phyloP scores from a whole-genome alignment of 1,140 invertebrate genomes.

The Panagrolaimus sp. region DNA sequence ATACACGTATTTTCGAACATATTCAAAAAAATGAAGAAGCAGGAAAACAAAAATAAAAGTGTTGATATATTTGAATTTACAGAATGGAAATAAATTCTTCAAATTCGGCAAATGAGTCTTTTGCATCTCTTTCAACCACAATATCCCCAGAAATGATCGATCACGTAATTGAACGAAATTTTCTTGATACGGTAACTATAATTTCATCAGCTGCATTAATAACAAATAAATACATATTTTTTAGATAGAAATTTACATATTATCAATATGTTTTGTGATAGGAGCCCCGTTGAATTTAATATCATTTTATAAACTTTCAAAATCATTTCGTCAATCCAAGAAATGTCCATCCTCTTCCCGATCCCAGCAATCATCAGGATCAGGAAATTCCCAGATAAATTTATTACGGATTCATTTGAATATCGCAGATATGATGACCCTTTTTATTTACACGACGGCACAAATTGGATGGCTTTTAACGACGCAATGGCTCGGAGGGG shows the following conservation, averaged over 20 bases:
- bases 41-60: neutral
- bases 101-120: neutral
- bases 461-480: slow-evolving; percentile 57
- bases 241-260: slow-evolving; percentile 51
- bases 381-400: slow-evolving; percentile 37
- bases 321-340: slow-evolving; percentile 18
- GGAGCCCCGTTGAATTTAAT: slow-evolving; percentile 48
- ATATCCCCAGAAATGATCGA: neutral
- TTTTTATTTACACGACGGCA: slow-evolving; percentile 52
- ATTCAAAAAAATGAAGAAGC: neutral
- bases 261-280: slow-evolving; percentile 44
- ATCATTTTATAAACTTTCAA: slow-evolving; percentile 42
- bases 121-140: slow-evolving; percentile 5
- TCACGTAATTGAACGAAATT: slow-evolving; percentile 3
- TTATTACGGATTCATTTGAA: slow-evolving; percentile 52
- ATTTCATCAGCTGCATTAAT: too few relatives aligned
- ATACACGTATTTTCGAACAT: neutral
- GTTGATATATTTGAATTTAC: neutral
- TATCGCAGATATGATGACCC: slow-evolving; percentile 52
- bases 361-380: neutral
- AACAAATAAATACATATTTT: too few relatives aligned
- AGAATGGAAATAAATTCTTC: neutral
- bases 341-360: neutral
- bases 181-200: slow-evolving; percentile 2
- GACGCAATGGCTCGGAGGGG: slow-evolving; percentile 51